Evolutionary conservation across 2,797 vertebrate genomes (phyloP).

Genomic region (Poliocrania exsul): DNA sequence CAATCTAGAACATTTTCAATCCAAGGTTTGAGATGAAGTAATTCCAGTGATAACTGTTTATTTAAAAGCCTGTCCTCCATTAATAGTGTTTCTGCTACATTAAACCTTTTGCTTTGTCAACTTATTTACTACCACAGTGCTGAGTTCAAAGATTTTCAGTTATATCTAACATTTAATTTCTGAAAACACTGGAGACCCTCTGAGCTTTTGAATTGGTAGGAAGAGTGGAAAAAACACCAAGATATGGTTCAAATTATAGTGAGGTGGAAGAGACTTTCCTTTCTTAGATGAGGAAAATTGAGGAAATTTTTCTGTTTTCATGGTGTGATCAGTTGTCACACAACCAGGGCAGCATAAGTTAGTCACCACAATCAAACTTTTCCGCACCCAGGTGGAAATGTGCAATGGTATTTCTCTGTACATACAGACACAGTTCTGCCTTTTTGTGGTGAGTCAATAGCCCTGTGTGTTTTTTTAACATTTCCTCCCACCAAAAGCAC

Average conservation of each 20-base stretch:
- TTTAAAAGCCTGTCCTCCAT: neutral
- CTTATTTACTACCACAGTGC: neutral
- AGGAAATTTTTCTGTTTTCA: constrained; percentile 6
- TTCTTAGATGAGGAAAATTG: neutral
- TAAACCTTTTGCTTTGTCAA: neutral
- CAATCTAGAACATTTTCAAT: neutral
- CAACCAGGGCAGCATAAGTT: neutral
- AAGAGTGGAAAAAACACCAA: neutral
- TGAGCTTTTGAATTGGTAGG: neutral
- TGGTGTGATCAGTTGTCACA: neutral
- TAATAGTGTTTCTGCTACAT: neutral
- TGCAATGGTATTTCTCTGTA: neutral
- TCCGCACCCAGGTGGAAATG: neutral
- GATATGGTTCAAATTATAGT: neutral
- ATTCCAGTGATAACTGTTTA: neutral
- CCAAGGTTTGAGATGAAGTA: neutral
- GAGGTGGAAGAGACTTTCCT: neutral
- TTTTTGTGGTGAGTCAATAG: neutral
- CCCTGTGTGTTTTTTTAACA: neutral
- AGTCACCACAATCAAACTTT: neutral
- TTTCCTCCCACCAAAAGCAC: neutral
- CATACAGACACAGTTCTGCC: neutral
- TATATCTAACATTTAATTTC: neutral
- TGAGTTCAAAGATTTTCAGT: neutral
- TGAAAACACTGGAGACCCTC: neutral